phyloP scores from a whole-genome alignment of 1,140 invertebrate species.

The Heliconius melpomene region DNA sequence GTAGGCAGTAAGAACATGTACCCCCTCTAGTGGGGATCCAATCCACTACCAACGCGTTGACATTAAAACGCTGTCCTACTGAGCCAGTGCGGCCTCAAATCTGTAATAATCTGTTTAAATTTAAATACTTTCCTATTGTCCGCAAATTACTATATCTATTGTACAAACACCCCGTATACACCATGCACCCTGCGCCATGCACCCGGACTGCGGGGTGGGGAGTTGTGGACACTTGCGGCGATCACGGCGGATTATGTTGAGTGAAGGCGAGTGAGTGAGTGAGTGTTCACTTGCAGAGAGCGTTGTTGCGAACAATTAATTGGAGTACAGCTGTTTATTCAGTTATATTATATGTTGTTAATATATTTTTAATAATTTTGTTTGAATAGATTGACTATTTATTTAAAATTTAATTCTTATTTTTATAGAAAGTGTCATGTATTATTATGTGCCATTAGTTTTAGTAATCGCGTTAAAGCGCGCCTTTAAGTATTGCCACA shows the following conservation, averaged over 20 bases:
- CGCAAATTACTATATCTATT: conserved; percentile 43
- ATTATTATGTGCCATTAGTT: too few relatives aligned
- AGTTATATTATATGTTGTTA: not conserved
- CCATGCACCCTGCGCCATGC: not conserved
- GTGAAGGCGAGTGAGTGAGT: not conserved
- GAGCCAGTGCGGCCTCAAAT: too few relatives aligned
- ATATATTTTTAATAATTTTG: not conserved
- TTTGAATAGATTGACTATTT: not conserved
- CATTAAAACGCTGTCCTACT: too few relatives aligned
- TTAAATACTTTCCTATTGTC: conserved; percentile 31
- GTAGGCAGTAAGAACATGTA: too few relatives aligned
- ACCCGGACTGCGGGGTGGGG: too few relatives aligned
- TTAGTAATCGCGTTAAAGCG: too few relatives aligned
- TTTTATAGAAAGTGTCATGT: too few relatives aligned
- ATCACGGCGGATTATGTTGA: conserved; percentile 24
- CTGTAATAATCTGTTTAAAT: conserved; percentile 32
- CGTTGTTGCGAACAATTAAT: not conserved
- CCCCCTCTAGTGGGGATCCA: too few relatives aligned
- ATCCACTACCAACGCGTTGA: too few relatives aligned
- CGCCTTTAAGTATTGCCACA: too few relatives aligned
- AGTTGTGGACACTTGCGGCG: conserved; percentile 2
- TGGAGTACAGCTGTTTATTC: not conserved
- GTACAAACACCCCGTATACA: conserved; percentile 30
- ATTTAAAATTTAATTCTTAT: too few relatives aligned
- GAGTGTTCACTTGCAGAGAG: conserved; percentile 4